Conservation (phyloP, 1,140 invertebrate genomes). For the Phocides pigmalion region DNA sequence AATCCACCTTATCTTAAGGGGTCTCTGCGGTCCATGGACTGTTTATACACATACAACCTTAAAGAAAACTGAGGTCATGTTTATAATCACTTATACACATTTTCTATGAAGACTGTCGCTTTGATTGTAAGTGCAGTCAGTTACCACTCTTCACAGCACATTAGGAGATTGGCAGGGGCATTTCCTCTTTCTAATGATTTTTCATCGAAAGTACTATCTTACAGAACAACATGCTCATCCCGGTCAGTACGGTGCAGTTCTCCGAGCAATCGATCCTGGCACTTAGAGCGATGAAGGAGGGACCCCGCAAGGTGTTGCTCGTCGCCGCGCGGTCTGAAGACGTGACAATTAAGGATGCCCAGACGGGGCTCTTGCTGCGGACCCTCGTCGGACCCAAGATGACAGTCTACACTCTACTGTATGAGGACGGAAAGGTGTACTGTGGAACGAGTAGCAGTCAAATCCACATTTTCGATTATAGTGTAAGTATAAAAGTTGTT, state of each 20-base stretch:
- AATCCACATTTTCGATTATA: slow-evolving; percentile 88
- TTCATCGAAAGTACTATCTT: too few species aligned
- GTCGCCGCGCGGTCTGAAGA: slow-evolving; percentile 87
- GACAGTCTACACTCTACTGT: slow-evolving; percentile 87
- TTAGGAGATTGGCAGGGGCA: too few species aligned
- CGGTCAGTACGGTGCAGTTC: slow-evolving; percentile 83
- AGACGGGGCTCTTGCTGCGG: slow-evolving; percentile 86
- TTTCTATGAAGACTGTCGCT: too few species aligned
- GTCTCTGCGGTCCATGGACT: too few species aligned
- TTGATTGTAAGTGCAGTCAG: too few species aligned
- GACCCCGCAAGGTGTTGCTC: slow-evolving; percentile 86
- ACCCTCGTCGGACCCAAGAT: slow-evolving; percentile 85
- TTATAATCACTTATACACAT: too few species aligned
- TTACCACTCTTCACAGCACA: too few species aligned
- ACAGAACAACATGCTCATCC: slow-evolving; percentile 83
- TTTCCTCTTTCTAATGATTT: too few species aligned
- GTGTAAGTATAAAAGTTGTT: slow-evolving; percentile 76
- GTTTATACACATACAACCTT: too few species aligned
- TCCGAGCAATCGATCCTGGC: slow-evolving; percentile 87
- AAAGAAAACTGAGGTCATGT: too few species aligned
- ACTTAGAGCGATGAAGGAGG: slow-evolving; percentile 87
- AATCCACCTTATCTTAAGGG: too few species aligned
- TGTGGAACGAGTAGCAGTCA: slow-evolving; percentile 87
- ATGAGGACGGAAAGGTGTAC: slow-evolving; percentile 86
- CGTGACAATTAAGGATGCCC: slow-evolving; percentile 87